Evolutionary conservation across 2,888 invertebrate species (phyloP).

Genomic region (Holacanthella duospinosa): DNA sequence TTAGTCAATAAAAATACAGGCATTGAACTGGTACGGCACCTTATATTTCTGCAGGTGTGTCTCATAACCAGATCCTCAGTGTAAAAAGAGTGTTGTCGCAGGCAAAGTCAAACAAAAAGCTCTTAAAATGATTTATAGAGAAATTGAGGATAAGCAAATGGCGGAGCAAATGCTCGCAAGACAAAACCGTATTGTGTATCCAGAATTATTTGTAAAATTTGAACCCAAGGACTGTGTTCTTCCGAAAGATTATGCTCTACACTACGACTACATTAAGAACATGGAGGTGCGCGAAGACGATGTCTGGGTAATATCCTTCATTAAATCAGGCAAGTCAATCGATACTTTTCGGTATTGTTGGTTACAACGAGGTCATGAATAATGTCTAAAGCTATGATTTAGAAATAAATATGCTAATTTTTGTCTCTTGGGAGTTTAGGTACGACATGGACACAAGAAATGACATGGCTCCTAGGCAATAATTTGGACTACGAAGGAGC

Average conservation of each 20-base stretch:
- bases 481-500: conserved; percentile 66
- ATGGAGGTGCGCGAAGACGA: conserved; percentile 45
- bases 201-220: conserved; percentile 2
- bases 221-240: not conserved
- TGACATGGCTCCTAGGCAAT: conserved; percentile 79
- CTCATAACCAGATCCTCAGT: no score
- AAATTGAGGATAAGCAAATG: conserved; percentile 37
- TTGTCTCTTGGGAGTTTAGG: no score
- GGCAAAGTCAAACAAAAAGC: no score
- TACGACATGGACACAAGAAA: conserved; percentile 88
- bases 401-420: not conserved
- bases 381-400: not conserved
- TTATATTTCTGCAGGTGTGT: no score
- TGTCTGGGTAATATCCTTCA: conserved; percentile 43
- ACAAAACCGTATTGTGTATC: conserved; percentile 3
- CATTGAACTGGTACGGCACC: no score
- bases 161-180: not conserved
- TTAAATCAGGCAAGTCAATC: conserved; percentile 41
- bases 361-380: no score
- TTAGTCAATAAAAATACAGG: no score
- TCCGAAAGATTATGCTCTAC: conserved; percentile 13
- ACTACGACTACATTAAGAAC: conserved; percentile 40
- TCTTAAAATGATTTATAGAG: not conserved
- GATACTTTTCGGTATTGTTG: not conserved
- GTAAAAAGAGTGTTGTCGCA: no score